A percentile compares a stretch with the other conserved stretches of the same genome.
phyloP scores from a whole-genome alignment of 2,888 invertebrate species.

The Mythimna vitellina region DNA sequence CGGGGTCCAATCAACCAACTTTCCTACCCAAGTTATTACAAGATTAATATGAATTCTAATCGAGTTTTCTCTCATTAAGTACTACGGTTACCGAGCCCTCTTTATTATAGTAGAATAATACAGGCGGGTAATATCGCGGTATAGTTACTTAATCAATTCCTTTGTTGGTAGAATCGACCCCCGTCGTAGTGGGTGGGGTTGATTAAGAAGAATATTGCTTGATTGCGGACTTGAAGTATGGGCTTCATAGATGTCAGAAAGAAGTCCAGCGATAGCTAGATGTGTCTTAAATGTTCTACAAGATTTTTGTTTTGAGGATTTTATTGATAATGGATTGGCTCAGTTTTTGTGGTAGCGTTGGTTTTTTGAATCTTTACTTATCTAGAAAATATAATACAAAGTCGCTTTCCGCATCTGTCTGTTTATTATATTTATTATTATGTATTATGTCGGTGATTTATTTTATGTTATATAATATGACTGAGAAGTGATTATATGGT shows the following conservation, averaged over 20 bases:
- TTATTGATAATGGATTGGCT: not conserved
- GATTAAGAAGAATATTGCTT: constrained; percentile 91
- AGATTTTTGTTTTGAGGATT: not conserved
- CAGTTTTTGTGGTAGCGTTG: no score
- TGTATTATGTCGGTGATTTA: no score
- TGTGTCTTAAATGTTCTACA: constrained; percentile 47
- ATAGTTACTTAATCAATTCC: constrained; percentile 91
- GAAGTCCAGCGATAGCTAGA: constrained; percentile 64
- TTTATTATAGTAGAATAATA: constrained; percentile 90
- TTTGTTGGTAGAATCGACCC: constrained; percentile 90
- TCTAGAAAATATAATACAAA: no score
- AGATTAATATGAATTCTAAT: constrained; percentile 90
- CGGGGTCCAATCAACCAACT: constrained; percentile 81
- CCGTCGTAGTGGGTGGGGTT: constrained; percentile 87
- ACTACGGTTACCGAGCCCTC: constrained; percentile 89
- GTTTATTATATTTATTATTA: no score
- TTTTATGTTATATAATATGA: no score
- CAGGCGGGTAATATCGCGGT: constrained; percentile 88
- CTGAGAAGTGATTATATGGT: no score
- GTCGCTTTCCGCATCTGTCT: no score
- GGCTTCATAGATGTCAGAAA: constrained; percentile 75
- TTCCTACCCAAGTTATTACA: constrained; percentile 83
- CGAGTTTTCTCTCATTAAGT: constrained; percentile 90
- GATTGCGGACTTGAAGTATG: constrained; percentile 89
- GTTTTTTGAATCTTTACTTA: no score